Conservation (phyloP, 1,140 invertebrate species). For the Papilio machaon region DNA sequence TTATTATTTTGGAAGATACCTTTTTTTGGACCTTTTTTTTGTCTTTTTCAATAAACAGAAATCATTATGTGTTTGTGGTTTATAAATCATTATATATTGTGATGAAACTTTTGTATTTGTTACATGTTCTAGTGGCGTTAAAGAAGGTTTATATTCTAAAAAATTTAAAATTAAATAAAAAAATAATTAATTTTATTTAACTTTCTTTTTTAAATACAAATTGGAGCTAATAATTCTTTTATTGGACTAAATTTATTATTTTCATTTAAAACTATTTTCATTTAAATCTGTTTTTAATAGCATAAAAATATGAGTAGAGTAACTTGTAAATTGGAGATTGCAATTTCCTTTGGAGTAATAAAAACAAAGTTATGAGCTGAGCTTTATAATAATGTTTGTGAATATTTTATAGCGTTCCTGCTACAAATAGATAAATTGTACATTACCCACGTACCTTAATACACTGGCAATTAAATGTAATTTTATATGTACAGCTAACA, state of each 20-base stretch:
- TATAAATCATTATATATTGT: too few relatives aligned
- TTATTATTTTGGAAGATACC: background rate
- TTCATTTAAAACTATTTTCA: background rate
- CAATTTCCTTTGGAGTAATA: slow-evolving; percentile 13
- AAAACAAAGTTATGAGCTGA: slow-evolving; percentile 9
- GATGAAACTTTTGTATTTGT: too few relatives aligned
- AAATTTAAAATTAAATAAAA: too few relatives aligned
- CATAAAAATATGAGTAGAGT: background rate
- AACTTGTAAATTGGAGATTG: slow-evolving; percentile 13
- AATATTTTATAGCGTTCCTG: background rate
- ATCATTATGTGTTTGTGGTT: background rate
- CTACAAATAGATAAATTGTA: background rate
- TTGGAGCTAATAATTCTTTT: too few relatives aligned
- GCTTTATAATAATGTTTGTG: background rate
- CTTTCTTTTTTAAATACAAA: too few relatives aligned
- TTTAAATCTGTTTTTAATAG: background rate
- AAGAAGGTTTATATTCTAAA: too few relatives aligned
- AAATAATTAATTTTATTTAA: too few relatives aligned
- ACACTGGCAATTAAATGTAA: background rate
- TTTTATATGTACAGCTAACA: background rate
- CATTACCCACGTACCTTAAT: background rate
- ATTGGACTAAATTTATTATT: too few relatives aligned
- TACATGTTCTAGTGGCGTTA: too few relatives aligned
- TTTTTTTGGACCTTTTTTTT: too few relatives aligned
- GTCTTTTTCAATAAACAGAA: background rate